A percentile compares a stretch with the other conserved stretches of the same genome.
These are phyloP conservation scores for Hemistola chrysoprasaria DNA, from an alignment of 2,888 invertebrate genomes.

Conservation along the genomic window DNA sequence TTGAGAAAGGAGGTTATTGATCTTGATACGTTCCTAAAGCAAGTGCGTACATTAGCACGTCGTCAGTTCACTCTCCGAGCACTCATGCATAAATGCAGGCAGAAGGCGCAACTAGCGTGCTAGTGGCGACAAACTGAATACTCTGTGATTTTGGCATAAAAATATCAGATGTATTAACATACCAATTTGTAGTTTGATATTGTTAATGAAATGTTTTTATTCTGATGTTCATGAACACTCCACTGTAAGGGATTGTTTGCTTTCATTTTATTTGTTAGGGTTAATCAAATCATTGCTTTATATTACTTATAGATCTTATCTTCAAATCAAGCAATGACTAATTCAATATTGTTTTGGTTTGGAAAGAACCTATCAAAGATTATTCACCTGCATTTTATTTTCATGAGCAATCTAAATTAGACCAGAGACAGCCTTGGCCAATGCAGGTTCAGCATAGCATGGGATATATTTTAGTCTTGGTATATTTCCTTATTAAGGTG, in stretches of 20 bases:
- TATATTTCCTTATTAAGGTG: too few relatives aligned
- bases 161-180: slow-evolving; percentile 15
- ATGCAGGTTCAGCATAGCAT: too few relatives aligned
- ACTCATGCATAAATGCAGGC: slow-evolving; percentile 97
- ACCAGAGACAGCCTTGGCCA: too few relatives aligned
- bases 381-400: too few relatives aligned
- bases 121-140: slow-evolving; percentile 51
- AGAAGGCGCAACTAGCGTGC: slow-evolving; percentile 93
- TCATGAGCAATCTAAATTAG: too few relatives aligned
- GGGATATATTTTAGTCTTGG: too few relatives aligned
- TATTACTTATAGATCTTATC: neutral
- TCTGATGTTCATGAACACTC: slow-evolving; percentile 12
- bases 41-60: slow-evolving; percentile 96
- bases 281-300: slow-evolving; percentile 1
- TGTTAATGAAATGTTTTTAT: slow-evolving; percentile 12
- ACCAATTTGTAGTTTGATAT: slow-evolving; percentile 14
- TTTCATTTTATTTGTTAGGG: slow-evolving; percentile 2
- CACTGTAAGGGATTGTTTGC: slow-evolving; percentile 6
- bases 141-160: slow-evolving; percentile 21
- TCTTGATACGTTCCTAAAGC: slow-evolving; percentile 97
- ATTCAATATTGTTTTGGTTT: too few relatives aligned
- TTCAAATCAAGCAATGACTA: too few relatives aligned
- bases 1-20: slow-evolving; percentile 95
- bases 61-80: slow-evolving; percentile 98
- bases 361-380: too few relatives aligned